Evolutionary conservation across 2,113 vertebrate species (phyloP), one percentile per base, ranked within the genome.

Genomic region (Cepphus grylle): DNA sequence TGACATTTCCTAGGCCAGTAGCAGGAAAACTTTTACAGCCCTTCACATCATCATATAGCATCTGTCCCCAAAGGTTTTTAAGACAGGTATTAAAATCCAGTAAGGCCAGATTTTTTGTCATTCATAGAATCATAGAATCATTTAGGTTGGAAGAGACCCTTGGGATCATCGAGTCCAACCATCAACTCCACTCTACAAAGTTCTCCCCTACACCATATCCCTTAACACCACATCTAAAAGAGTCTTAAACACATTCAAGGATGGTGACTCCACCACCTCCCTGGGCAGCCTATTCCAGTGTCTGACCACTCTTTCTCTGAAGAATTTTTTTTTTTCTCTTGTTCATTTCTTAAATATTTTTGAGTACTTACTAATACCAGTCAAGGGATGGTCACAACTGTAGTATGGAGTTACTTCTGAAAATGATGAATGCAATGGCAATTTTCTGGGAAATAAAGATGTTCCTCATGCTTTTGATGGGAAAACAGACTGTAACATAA

Each of bases 301-400:
- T 40, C 40, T 40, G 40, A 40, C 40, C 40, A 40, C 40, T 40
- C 40, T 40, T 40, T 40, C 40, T 40, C 10, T 40, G 40, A 40
- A 40, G 40, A 40, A 40, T 40, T 40, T 40, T 40, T 40, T 40
- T 40, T 86, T 86, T 81, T 83, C 20, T 81, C 56, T 73, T 16
- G 3, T 53, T 80, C 5, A 40, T 83, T 69, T 94, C 66, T 95
- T 93, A 81, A 94, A 95, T 93, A 79, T 94, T 80, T 95, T 91
- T 34, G 81, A 53, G 42, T 22, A 42, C 6, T 72, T 80, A 62
- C 25, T 50, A 36, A 80, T 40, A 40, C 1, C 11, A 40, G 34
- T 11, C n/a, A 63, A 63, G 32, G 56, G 15, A 61, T 22, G 29
- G 22, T 42, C 70, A 73, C 9, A 30, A 40, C 25, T 70, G 20